Evolutionary conservation across 2,797 vertebrate species (phyloP).

Genomic region (Meriones psammophilus): DNA sequence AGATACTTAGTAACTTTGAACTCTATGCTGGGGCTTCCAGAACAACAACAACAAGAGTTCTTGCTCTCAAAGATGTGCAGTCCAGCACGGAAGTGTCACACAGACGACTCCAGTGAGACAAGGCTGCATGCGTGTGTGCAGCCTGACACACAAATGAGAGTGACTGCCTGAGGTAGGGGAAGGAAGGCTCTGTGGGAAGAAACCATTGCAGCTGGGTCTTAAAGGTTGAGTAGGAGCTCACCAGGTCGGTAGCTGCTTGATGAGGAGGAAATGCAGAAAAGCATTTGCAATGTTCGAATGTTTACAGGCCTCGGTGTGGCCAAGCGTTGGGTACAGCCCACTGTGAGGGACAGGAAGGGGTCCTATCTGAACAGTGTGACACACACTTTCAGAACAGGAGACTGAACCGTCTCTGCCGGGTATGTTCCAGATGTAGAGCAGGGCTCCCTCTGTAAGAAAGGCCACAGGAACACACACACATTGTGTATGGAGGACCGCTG

Average conservation of each 20-base stretch:
- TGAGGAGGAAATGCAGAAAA: not conserved
- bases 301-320: not conserved
- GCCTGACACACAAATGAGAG: not conserved
- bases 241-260: not conserved
- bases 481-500: not conserved
- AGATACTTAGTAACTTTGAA: constrained; percentile 23
- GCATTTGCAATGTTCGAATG: not conserved
- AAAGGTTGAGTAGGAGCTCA: not conserved
- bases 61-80: not conserved
- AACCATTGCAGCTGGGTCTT: not conserved
- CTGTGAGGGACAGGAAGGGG: not conserved
- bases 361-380: not conserved
- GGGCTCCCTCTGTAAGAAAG: not conserved
- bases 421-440: not conserved
- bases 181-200: not conserved
- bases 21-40: not conserved
- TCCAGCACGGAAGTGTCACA: not conserved
- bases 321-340: not conserved
- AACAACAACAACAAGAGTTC: not conserved
- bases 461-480: not conserved
- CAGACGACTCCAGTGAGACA: not conserved
- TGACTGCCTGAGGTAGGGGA: not conserved
- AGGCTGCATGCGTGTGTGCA: not conserved
- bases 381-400: not conserved
- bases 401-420: not conserved